Conservation (phyloP, 2,797 vertebrate species). For the Moxostoma hubbsi region DNA sequence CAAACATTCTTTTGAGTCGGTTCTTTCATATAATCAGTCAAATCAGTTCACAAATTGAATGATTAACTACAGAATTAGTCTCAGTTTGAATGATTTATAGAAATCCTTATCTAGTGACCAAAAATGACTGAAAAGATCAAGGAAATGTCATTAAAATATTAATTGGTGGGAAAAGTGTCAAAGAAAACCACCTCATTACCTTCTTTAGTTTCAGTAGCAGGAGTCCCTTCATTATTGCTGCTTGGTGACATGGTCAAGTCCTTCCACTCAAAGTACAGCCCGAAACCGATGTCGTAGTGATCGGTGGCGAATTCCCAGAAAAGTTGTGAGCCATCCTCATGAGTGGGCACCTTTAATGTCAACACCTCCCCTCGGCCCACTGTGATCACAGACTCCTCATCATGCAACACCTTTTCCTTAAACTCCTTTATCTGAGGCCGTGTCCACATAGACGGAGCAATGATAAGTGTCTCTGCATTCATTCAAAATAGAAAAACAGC, state of each 20-base stretch:
- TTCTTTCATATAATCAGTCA: too few species aligned
- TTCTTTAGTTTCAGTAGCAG: constrained; percentile 74
- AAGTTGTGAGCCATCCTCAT: constrained; percentile 93
- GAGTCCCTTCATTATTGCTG: constrained; percentile 81
- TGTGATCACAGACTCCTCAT: constrained; percentile 95
- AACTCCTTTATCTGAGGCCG: constrained; percentile 98
- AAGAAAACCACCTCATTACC: constrained; percentile 71
- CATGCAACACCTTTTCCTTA: constrained; percentile 96
- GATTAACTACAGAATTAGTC: too few species aligned
- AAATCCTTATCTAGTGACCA: too few species aligned
- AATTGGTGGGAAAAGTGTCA: neutral
- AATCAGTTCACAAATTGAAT: too few species aligned
- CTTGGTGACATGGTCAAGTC: constrained; percentile 90
- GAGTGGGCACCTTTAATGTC: constrained; percentile 96
- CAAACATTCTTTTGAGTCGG: too few species aligned
- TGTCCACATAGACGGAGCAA: constrained; percentile 96
- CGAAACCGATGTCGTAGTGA: constrained; percentile 98
- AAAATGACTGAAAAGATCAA: too few species aligned
- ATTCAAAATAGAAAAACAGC: neutral
- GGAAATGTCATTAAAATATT: too few species aligned
- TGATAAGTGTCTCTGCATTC: constrained; percentile 33
- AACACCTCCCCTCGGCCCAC: constrained; percentile 98
- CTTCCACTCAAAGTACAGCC: constrained; percentile 98
- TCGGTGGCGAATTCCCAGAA: constrained; percentile 99
- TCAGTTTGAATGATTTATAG: too few species aligned